Evolutionary conservation across 1,140 invertebrate genomes (phyloP).

Genomic region (Drosophila grimshawi): DNA sequence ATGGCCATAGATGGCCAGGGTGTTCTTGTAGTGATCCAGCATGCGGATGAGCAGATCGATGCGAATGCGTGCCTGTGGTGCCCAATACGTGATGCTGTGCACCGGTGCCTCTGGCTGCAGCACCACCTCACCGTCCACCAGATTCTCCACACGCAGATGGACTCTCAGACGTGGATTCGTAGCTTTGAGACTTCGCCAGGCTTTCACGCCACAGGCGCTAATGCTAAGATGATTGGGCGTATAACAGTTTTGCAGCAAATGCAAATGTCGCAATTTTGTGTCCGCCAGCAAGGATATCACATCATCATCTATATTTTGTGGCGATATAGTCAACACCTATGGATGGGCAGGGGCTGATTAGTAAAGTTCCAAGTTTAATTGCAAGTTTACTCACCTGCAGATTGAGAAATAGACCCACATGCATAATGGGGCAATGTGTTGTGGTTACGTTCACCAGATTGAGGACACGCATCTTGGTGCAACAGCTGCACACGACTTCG

Average conservation of each 20-base stretch:
- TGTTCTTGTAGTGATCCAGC: constrained; percentile 87
- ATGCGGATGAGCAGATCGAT: constrained; percentile 85
- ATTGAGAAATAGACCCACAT: constrained; percentile 91
- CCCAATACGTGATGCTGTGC: constrained; percentile 88
- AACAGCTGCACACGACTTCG: constrained; percentile 89
- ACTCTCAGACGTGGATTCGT: constrained; percentile 86
- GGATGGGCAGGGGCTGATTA: neutral
- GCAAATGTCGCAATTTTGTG: constrained; percentile 89
- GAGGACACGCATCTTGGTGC: constrained; percentile 87
- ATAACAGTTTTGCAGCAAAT: constrained; percentile 92
- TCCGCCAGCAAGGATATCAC: constrained; percentile 89
- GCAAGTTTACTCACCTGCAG: constrained; percentile 85
- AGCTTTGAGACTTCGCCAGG: constrained; percentile 86
- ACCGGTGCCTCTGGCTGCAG: constrained; percentile 88
- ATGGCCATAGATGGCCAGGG: constrained; percentile 87
- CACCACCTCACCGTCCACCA: constrained; percentile 85
- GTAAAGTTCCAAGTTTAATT: neutral
- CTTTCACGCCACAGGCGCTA: constrained; percentile 79
- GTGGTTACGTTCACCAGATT: constrained; percentile 91
- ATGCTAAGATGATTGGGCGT: constrained; percentile 86
- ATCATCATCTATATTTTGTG: constrained; percentile 93
- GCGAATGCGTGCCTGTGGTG: constrained; percentile 87
- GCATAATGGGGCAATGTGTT: constrained; percentile 89
- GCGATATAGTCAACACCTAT: constrained; percentile 89
- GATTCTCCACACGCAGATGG: constrained; percentile 87